Percentiles rank a stretch among this genome's conserved stretches.
These are phyloP conservation scores for Microcaecilia unicolor DNA, from an alignment of 2,797 vertebrate genomes.

Conservation along the genomic window DNA sequence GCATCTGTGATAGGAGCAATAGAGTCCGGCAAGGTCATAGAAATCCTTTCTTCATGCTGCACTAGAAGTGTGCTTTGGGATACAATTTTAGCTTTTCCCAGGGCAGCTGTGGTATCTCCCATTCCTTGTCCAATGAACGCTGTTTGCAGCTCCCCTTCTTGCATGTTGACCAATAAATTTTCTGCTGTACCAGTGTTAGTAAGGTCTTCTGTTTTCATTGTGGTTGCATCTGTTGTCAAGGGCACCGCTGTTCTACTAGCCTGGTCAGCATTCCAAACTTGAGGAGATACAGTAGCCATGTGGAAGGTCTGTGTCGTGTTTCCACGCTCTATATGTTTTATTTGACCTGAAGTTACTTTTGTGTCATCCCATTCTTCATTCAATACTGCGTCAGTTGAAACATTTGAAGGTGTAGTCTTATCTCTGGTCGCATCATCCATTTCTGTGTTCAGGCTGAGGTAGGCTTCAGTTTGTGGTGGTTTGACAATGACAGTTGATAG, in stretches of 20 bases:
- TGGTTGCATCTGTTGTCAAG: neutral
- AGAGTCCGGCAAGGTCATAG: neutral
- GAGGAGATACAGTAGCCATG: no score
- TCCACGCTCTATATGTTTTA: neutral
- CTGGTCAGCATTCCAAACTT: neutral
- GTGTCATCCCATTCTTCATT: slow-evolving; percentile 58
- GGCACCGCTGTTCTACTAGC: neutral
- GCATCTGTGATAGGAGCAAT: slow-evolving; percentile 11
- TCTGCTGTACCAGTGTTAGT: neutral
- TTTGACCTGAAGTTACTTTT: slow-evolving; percentile 18
- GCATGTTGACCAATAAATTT: neutral
- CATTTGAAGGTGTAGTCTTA: neutral
- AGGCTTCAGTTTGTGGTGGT: neutral
- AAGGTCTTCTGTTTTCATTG: slow-evolving; percentile 5
- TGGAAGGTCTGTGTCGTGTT: neutral
- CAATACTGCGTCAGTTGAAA: neutral
- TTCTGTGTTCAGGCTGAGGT: neutral
- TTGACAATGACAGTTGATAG: slow-evolving; percentile 5
- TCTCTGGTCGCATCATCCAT: neutral
- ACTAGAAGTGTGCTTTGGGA: slow-evolving; percentile 7
- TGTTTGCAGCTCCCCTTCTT: neutral
- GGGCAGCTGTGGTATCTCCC: neutral
- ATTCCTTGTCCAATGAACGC: neutral
- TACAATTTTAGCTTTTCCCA: fast-evolving
- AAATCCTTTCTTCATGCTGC: neutral